Evolutionary conservation across 2,113 vertebrate genomes (phyloP), one percentile per base, ranked within the genome.

Genomic region (Tringa solitaria): DNA sequence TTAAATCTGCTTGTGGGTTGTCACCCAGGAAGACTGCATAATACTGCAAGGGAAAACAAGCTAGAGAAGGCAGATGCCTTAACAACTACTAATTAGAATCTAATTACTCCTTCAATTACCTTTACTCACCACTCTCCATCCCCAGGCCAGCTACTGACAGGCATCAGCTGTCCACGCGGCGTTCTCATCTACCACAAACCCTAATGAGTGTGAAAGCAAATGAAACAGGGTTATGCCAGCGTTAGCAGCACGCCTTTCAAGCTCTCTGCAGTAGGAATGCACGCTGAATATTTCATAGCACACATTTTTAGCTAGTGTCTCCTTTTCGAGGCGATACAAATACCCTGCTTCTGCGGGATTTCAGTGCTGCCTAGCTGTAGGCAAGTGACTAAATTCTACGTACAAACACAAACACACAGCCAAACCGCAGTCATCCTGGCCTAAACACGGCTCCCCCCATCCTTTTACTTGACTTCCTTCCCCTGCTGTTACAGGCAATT

Each of bases 41-140:
- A 64, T 53, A 69, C 50, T 84, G 54, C 54, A 82, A 91, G 57
- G 51, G 20, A 80, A 95, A 93, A 64, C 51, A 80, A 88, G 45
- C 43, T 63, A 79, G 41, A 85, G 64, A 86, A 95, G 93, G 57
- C 81, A 94, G 88, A 91, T 87, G 84, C 72, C n/a, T 89, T 85
- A 93, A 95, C 76, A 95, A 74, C 61, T 81, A 79, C 89, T 92
- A 87, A 92, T 85, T 87, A 50, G 87, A 95, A 91, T 92, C 73
- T 91, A 90, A 92, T 96, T 94, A 83, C 54, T 86, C 79, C 93
- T 93, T 89, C 73, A 90, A 80, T 89, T 92, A 88, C 85, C 72
- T 84, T 95, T 77, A 70, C 60, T 88, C 64, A 73, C 76, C 74
- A 87, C 53, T 72, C 56, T n/a, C 35, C 20, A 50, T 90, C 73